A percentile compares a stretch with the other conserved stretches of the same genome.
Evolutionary conservation across 2,113 vertebrate genomes (phyloP).

Genomic region (Amblyornis subalaris): DNA sequence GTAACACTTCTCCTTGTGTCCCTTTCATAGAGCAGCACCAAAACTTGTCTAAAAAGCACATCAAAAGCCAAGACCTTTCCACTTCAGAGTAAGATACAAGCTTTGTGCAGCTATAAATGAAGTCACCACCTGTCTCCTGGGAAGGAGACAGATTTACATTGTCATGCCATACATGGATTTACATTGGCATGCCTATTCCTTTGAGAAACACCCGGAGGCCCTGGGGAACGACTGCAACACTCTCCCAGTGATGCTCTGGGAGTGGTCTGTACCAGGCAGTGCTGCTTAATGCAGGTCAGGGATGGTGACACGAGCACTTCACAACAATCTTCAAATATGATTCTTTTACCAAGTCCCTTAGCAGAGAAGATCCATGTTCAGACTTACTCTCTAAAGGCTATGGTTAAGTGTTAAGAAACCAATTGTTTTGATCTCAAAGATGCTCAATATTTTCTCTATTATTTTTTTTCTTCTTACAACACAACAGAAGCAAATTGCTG

Average conservation of each 20-base stretch:
- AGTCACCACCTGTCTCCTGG: neutral
- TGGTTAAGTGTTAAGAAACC: neutral
- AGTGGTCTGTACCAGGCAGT: neutral
- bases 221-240: rapidly evolving
- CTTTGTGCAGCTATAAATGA: neutral
- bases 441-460: neutral
- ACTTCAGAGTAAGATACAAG: neutral
- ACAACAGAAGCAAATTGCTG: neutral
- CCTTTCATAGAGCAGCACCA: neutral
- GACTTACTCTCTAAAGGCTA: neutral
- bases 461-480: neutral
- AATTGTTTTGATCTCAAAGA: neutral
- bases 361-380: neutral
- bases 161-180: neutral
- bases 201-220: neutral
- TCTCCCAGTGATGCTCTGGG: neutral
- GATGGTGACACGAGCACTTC: neutral
- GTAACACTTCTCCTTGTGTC: neutral
- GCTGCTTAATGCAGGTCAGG: neutral
- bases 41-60: neutral
- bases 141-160: neutral
- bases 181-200: neutral
- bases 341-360: neutral
- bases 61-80: neutral
- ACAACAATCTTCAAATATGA: neutral